Evolutionary conservation across 1,140 invertebrate species (phyloP), one percentile per base, ranked within the genome.

Genomic region (Chrysoperla carnea): DNA sequence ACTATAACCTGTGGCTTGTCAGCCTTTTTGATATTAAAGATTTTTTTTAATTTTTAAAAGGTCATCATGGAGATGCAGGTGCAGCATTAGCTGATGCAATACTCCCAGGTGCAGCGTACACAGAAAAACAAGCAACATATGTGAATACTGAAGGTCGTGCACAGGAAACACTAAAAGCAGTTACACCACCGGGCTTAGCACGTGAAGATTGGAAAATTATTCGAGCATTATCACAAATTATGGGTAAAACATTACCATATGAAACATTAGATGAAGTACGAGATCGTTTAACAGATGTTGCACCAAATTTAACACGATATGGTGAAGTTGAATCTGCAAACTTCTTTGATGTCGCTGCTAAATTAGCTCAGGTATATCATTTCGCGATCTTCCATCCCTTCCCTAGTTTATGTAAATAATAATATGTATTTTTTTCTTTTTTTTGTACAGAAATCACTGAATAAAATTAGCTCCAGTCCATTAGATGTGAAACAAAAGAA

Each of bases 171-270:
- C 67, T 82, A 36, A 68, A 77, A 4, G 94, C 93, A 11, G 78
- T 98, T n/a, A 78, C 84, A 17, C 86, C 94, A 36, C 94, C 94
- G 11, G 93, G 93, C 46, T 70, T 85, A 63, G 92, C 91, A 1
- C 73, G 92, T 44, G 87, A 91, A 50, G 95, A 99, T 67, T 99
- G 95, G 95, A 98, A 99, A 69, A 95, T 99, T 46, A 80, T 99
- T 49, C 68, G 73, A 45, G 70, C 74, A 9, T 56, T 76, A 4
- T 74, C 72, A 12, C 70, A 93, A 77, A 73, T 99, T 50, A 62
- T 81, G 14, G 91, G 85, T 37, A 58, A 68, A 36, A 73, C 75
- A 45, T 70, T 99, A 40, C 86, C 91, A 0, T 99, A 98, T 60
- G 91, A 98, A 54, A 83, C 71, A 43, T 58, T 97, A 43, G 68